Conservation (phyloP, 2,113 vertebrate species). For the Malurus alboscapulatus region DNA sequence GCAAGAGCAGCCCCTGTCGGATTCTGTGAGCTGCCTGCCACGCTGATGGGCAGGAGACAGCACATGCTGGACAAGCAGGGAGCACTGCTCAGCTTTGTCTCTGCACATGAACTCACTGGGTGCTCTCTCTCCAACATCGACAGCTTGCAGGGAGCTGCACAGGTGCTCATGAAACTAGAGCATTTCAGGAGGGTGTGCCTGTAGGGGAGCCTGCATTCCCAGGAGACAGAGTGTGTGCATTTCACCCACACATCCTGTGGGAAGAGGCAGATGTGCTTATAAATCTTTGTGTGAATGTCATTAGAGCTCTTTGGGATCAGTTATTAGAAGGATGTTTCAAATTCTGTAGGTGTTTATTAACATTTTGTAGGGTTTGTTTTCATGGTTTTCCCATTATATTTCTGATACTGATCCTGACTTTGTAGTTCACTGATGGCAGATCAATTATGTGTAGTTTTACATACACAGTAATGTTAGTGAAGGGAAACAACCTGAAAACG, state of each 20-base stretch:
- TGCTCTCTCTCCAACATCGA: neutral
- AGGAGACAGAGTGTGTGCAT: neutral
- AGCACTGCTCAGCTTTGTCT: neutral
- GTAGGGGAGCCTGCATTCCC: neutral
- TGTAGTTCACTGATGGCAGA: neutral
- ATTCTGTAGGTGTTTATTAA: neutral
- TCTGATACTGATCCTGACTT: neutral
- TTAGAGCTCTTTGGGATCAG: neutral
- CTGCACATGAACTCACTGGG: fast-evolving
- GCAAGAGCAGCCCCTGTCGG: fast-evolving
- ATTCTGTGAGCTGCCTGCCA: neutral
- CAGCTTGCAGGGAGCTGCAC: neutral
- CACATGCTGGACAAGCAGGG: fast-evolving
- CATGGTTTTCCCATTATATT: neutral
- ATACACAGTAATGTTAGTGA: neutral
- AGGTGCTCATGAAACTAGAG: neutral
- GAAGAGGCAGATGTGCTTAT: neutral
- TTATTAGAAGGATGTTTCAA: neutral
- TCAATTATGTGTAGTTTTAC: neutral
- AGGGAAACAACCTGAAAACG: neutral
- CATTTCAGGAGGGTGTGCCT: neutral
- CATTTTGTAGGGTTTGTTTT: neutral
- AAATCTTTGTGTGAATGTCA: neutral
- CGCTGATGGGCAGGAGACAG: fast-evolving
- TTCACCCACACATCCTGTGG: neutral